These are phyloP conservation scores for Listronotus oregonensis DNA, from an alignment of 1,140 invertebrate species.

Conservation along the genomic window DNA sequence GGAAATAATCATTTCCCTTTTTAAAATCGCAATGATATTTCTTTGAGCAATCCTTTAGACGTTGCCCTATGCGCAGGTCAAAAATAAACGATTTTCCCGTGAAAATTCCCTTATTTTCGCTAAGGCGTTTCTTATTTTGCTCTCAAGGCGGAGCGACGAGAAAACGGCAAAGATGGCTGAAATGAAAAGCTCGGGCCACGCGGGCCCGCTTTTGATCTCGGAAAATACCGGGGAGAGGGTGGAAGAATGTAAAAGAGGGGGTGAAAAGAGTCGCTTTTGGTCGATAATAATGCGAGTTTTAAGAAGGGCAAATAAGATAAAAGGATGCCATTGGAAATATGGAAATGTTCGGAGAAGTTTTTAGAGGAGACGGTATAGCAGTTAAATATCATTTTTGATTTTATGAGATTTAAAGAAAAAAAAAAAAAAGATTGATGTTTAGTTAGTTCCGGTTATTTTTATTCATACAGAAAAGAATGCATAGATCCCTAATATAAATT, in stretches of 20 bases:
- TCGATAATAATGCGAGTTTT: slow-evolving; percentile 19
- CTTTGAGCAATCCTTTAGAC: slow-evolving; percentile 40
- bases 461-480: too few species aligned
- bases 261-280: not conserved
- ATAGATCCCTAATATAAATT: too few species aligned
- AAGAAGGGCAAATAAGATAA: too few species aligned
- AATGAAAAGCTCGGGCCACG: slow-evolving; percentile 17
- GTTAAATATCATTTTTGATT: too few species aligned
- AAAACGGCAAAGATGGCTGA: slow-evolving; percentile 39
- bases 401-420: too few species aligned
- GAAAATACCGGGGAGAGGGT: not conserved
- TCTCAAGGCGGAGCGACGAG: slow-evolving; percentile 38
- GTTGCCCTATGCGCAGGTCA: slow-evolving; percentile 51
- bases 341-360: too few species aligned
- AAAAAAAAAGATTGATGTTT: too few species aligned
- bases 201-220: slow-evolving; percentile 23
- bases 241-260: slow-evolving; percentile 5
- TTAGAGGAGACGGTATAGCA: too few species aligned
- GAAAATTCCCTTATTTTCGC: slow-evolving; percentile 48
- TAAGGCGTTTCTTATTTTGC: slow-evolving; percentile 41
- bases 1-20: not conserved
- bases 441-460: too few species aligned
- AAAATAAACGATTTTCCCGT: slow-evolving; percentile 55
- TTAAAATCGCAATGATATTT: slow-evolving; percentile 40
- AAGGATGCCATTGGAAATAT: too few species aligned